Evolutionary conservation across 2,113 vertebrate species (phyloP).

Genomic region (Mastomys coucha): DNA sequence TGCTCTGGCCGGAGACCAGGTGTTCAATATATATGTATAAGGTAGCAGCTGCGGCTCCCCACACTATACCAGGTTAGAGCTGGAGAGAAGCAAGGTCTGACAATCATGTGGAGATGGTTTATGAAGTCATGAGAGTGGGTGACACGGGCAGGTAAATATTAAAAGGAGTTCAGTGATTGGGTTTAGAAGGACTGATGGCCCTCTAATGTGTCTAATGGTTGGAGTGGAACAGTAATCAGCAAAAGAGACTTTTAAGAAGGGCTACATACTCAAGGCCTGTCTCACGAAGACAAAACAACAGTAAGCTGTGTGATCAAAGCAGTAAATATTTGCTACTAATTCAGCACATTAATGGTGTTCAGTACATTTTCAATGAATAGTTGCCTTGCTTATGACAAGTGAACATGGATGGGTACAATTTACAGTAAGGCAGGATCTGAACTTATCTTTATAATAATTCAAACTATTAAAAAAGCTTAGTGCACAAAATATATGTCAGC

Average conservation of each 20-base stretch:
- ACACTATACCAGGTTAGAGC: neutral
- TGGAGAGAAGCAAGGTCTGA: neutral
- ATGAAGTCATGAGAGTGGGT: neutral
- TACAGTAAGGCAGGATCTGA: constrained; percentile 10
- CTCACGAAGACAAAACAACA: neutral
- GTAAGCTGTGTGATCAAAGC: neutral
- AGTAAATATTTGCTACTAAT: constrained; percentile 11
- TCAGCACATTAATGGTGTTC: neutral
- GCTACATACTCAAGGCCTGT: neutral
- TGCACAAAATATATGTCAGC: neutral
- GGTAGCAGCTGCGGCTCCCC: no score
- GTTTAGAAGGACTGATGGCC: no score
- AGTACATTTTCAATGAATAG: constrained; percentile 5
- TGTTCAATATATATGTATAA: no score
- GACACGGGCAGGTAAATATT: neutral
- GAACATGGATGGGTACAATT: constrained; percentile 7
- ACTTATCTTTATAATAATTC: constrained; percentile 40
- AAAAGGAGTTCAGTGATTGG: neutral
- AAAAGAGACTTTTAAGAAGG: neutral
- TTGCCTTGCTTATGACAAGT: neutral
- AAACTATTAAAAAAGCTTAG: neutral
- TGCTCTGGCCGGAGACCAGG: no score
- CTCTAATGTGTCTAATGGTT: neutral
- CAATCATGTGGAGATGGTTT: neutral
- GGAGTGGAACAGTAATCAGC: neutral